Evolutionary conservation across 2,797 vertebrate genomes (phyloP).

Genomic region (Parotocinclus haroldoi): DNA sequence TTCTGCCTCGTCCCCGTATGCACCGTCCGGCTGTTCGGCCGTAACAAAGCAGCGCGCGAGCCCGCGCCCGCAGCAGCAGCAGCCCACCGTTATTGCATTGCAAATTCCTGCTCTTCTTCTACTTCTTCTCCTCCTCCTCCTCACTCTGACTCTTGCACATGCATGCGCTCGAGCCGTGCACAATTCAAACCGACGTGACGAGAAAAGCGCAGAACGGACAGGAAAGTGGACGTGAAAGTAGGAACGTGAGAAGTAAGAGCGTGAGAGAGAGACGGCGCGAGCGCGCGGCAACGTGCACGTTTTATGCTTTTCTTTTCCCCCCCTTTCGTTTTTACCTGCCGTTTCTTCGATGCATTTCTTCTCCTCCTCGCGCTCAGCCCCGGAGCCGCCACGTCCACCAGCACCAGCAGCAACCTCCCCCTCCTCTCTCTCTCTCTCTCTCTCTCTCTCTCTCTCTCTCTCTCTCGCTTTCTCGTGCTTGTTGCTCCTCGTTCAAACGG

Average conservation of each 20-base stretch:
- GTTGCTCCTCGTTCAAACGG: slow-evolving; percentile 44
- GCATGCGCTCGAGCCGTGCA: no score
- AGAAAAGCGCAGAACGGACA: neutral
- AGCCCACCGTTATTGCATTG: neutral
- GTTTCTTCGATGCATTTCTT: slow-evolving; percentile 59
- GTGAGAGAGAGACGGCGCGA: neutral
- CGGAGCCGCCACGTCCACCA: slow-evolving; percentile 79
- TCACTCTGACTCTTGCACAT: no score
- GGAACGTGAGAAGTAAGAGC: neutral
- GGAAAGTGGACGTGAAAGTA: neutral
- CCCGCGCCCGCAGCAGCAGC: neutral
- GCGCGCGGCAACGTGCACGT: slow-evolving; percentile 5
- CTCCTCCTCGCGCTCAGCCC: slow-evolving; percentile 43
- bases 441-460: slow-evolving; percentile 50
- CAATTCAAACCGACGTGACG: no score
- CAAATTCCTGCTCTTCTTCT: neutral
- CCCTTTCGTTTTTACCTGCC: slow-evolving; percentile 61
- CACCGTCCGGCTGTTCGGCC: neutral
- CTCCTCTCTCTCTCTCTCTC: slow-evolving; percentile 31
- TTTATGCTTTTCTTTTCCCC: neutral
- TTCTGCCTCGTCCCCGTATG: neutral
- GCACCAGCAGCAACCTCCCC: slow-evolving; percentile 58
- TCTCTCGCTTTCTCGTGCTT: slow-evolving; percentile 48
- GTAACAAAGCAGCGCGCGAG: neutral
- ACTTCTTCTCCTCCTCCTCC: no score